Evolutionary conservation across 2,888 invertebrate species (phyloP), one percentile per base, ranked within the genome.

Genomic region (Automeris io): DNA sequence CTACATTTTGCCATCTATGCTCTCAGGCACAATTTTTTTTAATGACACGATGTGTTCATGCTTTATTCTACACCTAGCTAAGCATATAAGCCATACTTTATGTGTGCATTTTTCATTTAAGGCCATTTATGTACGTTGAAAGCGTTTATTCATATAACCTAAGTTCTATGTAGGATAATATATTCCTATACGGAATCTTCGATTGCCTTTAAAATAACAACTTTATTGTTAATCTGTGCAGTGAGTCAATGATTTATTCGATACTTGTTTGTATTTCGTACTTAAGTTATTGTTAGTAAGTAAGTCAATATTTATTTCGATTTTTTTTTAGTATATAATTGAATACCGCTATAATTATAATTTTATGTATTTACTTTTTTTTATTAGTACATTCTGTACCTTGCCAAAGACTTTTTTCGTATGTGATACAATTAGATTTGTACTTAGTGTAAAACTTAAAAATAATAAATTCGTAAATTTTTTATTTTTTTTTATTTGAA

Each of bases 361-460:
- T 23, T 25, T 25, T 33, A 7, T 18, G 46, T 56, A 54, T 53
- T 38, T 39, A 43, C 54, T 60, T 67, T 62, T 55, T 56, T 47
- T 55, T 58, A 39, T 47, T 56, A 57, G 69, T 78, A 73, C 69
- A 57, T 61, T 68, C 61, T 60, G 76, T 82, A 75, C 76, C 32
- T 83, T 66, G 82, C 85, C 85, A 86, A 85, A 86, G 85, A 85
- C 72, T 76, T 79, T 76, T 81, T 81, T n/a, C 66, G 67, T 79
- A 82, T 82, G 80, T 83, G 80, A 85, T 85, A 83, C 69, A 67
- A 69, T 80, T 76, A 75, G 67, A 78, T 80, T 78, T 76, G 72
- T 75, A 77, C 64, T 63, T 80, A 77, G 64, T 57, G 40, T 62
- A 78, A 78, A 67, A 69, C 71, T 74, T 70, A 71, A 71, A 66